Evolutionary conservation across 2,888 invertebrate species (phyloP).

Genomic region (Oligia latruncula): DNA sequence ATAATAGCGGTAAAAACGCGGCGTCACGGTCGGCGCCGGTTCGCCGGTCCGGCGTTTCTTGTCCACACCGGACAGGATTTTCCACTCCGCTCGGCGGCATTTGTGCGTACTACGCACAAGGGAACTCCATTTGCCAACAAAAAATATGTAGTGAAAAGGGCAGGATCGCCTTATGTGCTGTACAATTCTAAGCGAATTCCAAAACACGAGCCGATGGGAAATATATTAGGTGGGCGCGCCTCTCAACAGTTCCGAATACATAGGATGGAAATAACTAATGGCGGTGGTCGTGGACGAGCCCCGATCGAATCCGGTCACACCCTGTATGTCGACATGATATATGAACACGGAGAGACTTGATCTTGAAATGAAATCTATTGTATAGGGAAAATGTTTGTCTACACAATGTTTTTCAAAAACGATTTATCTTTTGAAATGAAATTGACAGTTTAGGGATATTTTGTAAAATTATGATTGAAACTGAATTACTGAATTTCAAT

Average conservation of each 20-base stretch:
- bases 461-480: not conserved
- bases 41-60: slow-evolving; percentile 73
- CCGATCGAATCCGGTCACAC: slow-evolving; percentile 53
- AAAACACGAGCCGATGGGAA: slow-evolving; percentile 62
- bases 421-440: not conserved
- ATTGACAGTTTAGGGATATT: not conserved
- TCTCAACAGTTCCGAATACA: slow-evolving; percentile 52
- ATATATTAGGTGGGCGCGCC: slow-evolving; percentile 62
- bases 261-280: slow-evolving; percentile 58
- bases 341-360: slow-evolving; percentile 35
- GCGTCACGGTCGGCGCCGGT: slow-evolving; percentile 74
- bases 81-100: slow-evolving; percentile 80
- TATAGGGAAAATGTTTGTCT: not conserved
- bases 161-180: slow-evolving; percentile 68
- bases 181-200: slow-evolving; percentile 65
- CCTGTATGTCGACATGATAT: slow-evolving; percentile 26
- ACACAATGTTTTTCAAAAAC: not conserved
- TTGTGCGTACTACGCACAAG: slow-evolving; percentile 82
- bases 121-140: slow-evolving; percentile 86
- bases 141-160: slow-evolving; percentile 80
- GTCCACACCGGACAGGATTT: slow-evolving; percentile 79
- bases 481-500: slow-evolving; percentile 12
- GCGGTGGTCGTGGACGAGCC: slow-evolving; percentile 47
- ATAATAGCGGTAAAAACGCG: slow-evolving; percentile 77
- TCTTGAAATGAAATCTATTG: slow-evolving; percentile 47